These are phyloP conservation scores for Stegophylla sp. DNA, from an alignment of 2,888 invertebrate species.

Conservation along the genomic window DNA sequence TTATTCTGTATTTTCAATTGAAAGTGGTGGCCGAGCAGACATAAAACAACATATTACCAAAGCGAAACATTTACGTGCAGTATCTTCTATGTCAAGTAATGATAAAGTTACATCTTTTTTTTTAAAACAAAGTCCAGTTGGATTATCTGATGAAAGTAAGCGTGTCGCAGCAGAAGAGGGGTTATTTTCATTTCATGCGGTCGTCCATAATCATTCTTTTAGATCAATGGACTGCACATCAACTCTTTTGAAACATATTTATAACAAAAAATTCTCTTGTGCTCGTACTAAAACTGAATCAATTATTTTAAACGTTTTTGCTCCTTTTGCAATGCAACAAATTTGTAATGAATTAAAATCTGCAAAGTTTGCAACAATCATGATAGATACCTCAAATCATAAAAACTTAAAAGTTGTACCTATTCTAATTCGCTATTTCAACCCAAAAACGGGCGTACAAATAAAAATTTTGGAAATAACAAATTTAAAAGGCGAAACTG, in stretches of 20 bases:
- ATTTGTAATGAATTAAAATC: conserved; percentile 4
- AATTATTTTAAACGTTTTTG: conserved; percentile 62
- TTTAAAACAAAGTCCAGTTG: too few species aligned
- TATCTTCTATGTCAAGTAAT: conserved; percentile 1
- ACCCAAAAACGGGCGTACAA: conserved; percentile 9
- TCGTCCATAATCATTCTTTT: conserved; percentile 33
- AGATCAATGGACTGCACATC: conserved; percentile 44
- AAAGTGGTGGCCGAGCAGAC: too few species aligned
- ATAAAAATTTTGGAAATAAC: conserved; percentile 47
- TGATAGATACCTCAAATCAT: conserved; percentile 31
- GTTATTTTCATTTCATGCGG: too few species aligned
- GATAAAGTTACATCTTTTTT: conserved; percentile 10
- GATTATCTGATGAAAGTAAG: too few species aligned
- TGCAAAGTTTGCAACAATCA: conserved; percentile 3
- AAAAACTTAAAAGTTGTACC: conserved; percentile 6
- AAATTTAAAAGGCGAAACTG: conserved; percentile 37
- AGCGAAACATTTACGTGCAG: conserved; percentile 2
- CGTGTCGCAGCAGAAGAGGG: too few species aligned
- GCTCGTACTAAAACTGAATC: conserved; percentile 61
- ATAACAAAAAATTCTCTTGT: conserved; percentile 28
- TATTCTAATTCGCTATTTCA: conserved; percentile 35
- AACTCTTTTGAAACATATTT: conserved; percentile 26
- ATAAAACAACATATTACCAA: too few species aligned
- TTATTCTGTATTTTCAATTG: background rate
- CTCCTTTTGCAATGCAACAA: conserved; percentile 61